These are phyloP conservation scores for Mixornis gularis DNA, from an alignment of 2,113 vertebrate genomes.

Conservation along the genomic window DNA sequence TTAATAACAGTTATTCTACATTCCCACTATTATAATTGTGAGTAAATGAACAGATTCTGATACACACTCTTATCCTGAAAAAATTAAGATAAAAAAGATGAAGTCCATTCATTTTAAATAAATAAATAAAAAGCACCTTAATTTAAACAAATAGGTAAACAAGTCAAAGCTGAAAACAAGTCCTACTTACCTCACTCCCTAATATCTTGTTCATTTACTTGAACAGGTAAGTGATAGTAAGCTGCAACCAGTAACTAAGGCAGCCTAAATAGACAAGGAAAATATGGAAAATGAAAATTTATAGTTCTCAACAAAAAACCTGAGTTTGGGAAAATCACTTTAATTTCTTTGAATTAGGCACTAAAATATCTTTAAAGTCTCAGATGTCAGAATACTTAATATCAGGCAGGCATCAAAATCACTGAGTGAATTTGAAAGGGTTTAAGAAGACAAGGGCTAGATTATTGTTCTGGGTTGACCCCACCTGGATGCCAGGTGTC, in stretches of 20 bases:
- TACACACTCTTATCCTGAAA: neutral
- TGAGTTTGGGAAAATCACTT: neutral
- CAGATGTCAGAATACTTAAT: neutral
- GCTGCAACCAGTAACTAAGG: neutral
- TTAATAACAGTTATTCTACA: neutral
- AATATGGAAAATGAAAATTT: neutral
- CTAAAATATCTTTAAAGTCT: neutral
- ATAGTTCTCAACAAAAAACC: neutral
- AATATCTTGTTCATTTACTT: neutral
- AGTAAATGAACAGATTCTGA: neutral
- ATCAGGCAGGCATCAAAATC: neutral
- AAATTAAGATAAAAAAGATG: neutral
- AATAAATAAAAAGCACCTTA: neutral
- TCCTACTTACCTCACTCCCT: neutral
- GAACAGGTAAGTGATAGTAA: neutral
- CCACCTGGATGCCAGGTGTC: neutral
- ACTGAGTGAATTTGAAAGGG: neutral
- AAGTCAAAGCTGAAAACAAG: neutral
- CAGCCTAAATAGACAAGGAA: neutral
- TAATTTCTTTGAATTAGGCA: neutral
- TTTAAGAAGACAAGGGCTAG: neutral
- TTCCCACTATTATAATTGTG: neutral
- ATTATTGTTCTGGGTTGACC: neutral
- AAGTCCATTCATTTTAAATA: neutral
- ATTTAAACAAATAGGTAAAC: neutral